Conservation (phyloP, 2,888 invertebrate genomes). For the Drosophila kanekoi region DNA sequence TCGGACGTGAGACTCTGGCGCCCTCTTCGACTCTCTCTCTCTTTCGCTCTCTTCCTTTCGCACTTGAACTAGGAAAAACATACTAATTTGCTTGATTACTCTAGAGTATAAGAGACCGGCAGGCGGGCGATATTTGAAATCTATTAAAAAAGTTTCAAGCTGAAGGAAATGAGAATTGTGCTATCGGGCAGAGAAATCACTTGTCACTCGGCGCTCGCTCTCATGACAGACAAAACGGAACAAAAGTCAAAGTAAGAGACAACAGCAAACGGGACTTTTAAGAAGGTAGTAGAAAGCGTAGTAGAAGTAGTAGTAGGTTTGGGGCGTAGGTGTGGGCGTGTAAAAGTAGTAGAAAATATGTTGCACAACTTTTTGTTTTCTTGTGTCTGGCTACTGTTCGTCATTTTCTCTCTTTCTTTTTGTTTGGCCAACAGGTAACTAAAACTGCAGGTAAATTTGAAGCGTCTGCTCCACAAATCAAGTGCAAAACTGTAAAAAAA, state of each 20-base stretch:
- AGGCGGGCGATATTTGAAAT: constrained; percentile 62
- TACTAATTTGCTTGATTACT: constrained; percentile 80
- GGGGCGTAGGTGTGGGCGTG: constrained; percentile 1
- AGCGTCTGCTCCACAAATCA: constrained; percentile 58
- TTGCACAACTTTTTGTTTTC: constrained; percentile 40
- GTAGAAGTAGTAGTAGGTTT: constrained; percentile 3
- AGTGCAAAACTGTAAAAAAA: constrained; percentile 48
- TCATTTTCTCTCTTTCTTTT: constrained; percentile 4
- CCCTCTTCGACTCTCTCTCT: no score
- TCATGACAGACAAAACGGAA: constrained; percentile 11
- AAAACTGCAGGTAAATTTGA: constrained; percentile 46
- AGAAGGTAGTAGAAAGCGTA: constrained; percentile 24
- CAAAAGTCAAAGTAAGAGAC: constrained; percentile 8
- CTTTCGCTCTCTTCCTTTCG: background rate
- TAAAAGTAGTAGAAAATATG: constrained; percentile 39
- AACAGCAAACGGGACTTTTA: background rate
- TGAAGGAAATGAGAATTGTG: constrained; percentile 55
- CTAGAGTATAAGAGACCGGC: constrained; percentile 57
- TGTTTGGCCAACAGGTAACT: constrained; percentile 28
- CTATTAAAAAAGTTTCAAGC: constrained; percentile 77
- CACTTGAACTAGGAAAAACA: constrained; percentile 46
- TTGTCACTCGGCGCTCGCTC: constrained; percentile 33
- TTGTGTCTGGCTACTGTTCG: constrained; percentile 7
- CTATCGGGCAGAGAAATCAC: constrained; percentile 44
- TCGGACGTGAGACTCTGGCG: constrained; percentile 38